Evolutionary conservation across 2,888 invertebrate genomes (phyloP).

Genomic region (Drosophila meridionalis): DNA sequence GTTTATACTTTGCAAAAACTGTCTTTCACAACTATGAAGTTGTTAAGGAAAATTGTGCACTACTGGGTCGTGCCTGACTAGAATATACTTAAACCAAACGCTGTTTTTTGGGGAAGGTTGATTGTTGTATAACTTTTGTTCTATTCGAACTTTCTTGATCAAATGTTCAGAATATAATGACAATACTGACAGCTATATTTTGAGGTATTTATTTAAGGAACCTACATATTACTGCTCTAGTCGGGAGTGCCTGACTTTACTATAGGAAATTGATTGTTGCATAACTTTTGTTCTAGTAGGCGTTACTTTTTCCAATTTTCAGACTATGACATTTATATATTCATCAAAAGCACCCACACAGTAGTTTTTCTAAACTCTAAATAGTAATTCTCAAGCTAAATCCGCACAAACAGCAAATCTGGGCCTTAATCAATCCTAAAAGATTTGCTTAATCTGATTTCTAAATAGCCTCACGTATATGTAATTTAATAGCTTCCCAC

Average conservation of each 20-base stretch:
- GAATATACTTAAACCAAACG: not conserved
- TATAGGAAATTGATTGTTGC: too few relatives aligned
- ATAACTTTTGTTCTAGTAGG: too few relatives aligned
- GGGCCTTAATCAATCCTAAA: not conserved
- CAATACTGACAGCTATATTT: not conserved
- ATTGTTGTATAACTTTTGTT: not conserved
- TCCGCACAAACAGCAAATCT: not conserved
- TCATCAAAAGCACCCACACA: not conserved
- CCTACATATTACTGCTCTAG: too few relatives aligned
- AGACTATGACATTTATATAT: not conserved
- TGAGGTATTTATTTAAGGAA: not conserved
- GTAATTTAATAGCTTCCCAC: slow-evolving; percentile 27
- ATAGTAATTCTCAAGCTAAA: not conserved
- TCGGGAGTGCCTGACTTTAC: too few relatives aligned
- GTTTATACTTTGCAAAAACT: not conserved
- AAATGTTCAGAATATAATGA: not conserved
- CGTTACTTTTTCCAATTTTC: too few relatives aligned
- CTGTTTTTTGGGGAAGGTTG: not conserved
- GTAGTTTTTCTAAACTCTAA: not conserved
- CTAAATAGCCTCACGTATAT: not conserved
- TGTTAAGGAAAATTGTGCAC: not conserved
- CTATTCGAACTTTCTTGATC: not conserved
- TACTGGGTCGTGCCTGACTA: not conserved
- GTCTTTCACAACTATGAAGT: not conserved
- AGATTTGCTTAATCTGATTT: not conserved